Evolutionary conservation across 2,888 invertebrate species (phyloP), one percentile per base, ranked within the genome.

Genomic region (Eupelmus urozonus): DNA sequence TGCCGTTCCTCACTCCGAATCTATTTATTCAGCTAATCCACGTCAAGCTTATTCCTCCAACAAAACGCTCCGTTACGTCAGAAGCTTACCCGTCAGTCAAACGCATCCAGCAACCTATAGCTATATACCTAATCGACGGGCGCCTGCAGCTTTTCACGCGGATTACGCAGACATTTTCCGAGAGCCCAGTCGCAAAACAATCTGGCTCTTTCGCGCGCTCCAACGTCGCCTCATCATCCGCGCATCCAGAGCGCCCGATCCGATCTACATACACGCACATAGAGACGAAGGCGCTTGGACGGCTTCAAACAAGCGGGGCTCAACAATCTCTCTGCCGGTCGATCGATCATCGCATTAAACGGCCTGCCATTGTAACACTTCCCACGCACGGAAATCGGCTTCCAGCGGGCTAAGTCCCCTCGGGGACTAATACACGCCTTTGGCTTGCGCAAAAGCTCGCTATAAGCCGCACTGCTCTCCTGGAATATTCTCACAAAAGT

Each of bases 281-380:
- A 57, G n/a, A n/a, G n/a, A n/a, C n/a, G n/a, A n/a, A n/a, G n/a
- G n/a, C n/a, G n/a, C n/a, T 0, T 34, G 23, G 18, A 27, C 23
- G 40, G 2, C 34, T 29, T 11, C 62, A 7, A 4, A 62, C 18
- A 20, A 23, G 27, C 40, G 23, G 2, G 34, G n/a, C 3, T n/a
- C 40, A 20, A 11, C 7, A 11, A 11, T 23, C 23, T 45, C 18
- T 63, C 55, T 42, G 7, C 23, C 34, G 34, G 7, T 20, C 34
- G 34, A 69, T 78, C 73, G 67, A 73, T 73, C 78, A 73, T 73
- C 69, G 67, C 45, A 55, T 73, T 73, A 73, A 69, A 63, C 20
- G 29, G 16, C 49, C 11, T 23, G 20, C 63, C 60, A 66, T 66
- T 77, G 71, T 66, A 65, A 66, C 53, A 57, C 49, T 70, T 76